Conservation (phyloP, 2,888 invertebrate genomes). For the Lobophora halterata region DNA sequence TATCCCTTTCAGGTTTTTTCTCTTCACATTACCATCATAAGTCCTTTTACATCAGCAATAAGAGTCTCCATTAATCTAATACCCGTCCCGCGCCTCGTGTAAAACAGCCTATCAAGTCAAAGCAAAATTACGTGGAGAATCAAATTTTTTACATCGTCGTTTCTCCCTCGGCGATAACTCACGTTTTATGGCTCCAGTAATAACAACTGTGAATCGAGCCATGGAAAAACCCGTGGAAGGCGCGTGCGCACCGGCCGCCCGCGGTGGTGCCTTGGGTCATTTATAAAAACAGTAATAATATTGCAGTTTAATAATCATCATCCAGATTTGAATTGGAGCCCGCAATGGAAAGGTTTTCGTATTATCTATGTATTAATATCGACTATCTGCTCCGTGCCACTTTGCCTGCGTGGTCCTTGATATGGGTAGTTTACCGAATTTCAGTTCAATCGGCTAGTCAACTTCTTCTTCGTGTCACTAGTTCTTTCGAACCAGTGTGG, state of each 20-base stretch:
- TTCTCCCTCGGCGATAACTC: conserved; percentile 39
- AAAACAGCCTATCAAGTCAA: conserved; percentile 45
- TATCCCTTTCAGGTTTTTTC: too few relatives aligned
- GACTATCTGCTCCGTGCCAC: too few relatives aligned
- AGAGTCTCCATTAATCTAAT: conserved; percentile 25
- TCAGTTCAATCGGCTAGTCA: too few relatives aligned
- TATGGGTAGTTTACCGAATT: too few relatives aligned
- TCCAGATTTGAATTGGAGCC: too few relatives aligned
- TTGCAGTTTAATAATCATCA: too few relatives aligned
- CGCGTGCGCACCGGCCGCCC: conserved; percentile 32
- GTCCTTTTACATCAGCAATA: conserved; percentile 25
- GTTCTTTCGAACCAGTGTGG: too few relatives aligned
- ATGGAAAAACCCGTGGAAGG: conserved; percentile 37
- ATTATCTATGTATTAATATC: too few relatives aligned
- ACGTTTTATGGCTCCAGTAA: conserved; percentile 42
- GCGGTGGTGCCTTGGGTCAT: background rate
- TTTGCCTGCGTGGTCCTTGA: too few relatives aligned
- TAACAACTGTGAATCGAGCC: conserved; percentile 43
- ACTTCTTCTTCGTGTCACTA: too few relatives aligned
- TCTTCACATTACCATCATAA: conserved; percentile 3
- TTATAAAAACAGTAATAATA: too few relatives aligned
- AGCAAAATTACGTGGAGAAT: conserved; percentile 46
- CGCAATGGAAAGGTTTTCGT: too few relatives aligned
- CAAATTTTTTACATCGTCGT: conserved; percentile 47
- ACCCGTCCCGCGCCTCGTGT: conserved; percentile 28